Conservation (phyloP, 2,797 vertebrate genomes). For the Sebastes trivittatus region DNA sequence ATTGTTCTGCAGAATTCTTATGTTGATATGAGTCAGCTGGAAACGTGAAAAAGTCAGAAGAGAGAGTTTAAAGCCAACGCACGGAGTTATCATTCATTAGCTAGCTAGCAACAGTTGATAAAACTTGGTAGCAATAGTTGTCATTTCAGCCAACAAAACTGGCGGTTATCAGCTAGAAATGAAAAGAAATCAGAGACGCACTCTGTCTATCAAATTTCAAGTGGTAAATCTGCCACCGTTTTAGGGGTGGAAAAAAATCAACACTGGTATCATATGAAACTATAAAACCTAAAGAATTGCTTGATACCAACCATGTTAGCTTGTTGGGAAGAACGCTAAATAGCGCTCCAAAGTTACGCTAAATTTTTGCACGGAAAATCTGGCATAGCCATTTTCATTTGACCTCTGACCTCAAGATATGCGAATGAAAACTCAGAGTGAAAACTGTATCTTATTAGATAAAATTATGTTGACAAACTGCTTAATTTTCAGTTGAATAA, state of each 20-base stretch:
- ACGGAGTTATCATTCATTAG: background rate
- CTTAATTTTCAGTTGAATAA: rapidly evolving
- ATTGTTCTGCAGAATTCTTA: too few relatives aligned
- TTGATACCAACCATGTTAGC: too few relatives aligned
- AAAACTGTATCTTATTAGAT: too few relatives aligned
- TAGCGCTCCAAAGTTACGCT: rapidly evolving
- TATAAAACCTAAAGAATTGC: too few relatives aligned
- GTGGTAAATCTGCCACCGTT: background rate
- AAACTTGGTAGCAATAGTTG: background rate
- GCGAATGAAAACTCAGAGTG: rapidly evolving
- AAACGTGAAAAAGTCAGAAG: background rate
- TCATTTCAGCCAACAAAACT: background rate
- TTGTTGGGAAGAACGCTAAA: too few relatives aligned
- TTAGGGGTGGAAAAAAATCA: too few relatives aligned
- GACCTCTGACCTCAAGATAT: too few relatives aligned
- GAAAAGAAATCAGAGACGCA: background rate
- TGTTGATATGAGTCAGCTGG: background rate
- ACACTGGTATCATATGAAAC: too few relatives aligned
- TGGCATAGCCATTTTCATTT: too few relatives aligned
- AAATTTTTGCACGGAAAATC: rapidly evolving
- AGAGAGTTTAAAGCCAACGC: background rate
- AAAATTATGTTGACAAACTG: background rate
- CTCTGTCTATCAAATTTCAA: background rate
- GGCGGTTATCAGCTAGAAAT: background rate
- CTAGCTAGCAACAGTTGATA: rapidly evolving